Evolutionary conservation across 1,140 invertebrate genomes (phyloP), one percentile per base, ranked within the genome.

Genomic region (Capitella teleta): DNA sequence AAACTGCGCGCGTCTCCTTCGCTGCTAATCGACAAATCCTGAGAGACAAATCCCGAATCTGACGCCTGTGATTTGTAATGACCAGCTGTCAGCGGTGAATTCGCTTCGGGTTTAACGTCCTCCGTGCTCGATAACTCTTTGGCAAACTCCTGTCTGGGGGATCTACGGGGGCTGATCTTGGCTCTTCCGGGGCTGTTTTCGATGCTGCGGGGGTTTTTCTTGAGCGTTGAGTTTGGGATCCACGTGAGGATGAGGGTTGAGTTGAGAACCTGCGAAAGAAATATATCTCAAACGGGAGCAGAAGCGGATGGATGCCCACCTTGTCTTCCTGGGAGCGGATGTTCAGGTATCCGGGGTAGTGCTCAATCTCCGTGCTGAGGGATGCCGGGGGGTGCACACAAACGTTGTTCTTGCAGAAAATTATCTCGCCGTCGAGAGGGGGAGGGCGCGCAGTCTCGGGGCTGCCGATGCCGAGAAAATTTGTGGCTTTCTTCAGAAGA

Each of bases 351-450:
- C 91, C 90, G 3, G 89, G 89, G 71, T 90, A 84, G 62, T 94
- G 90, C 2, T 87, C 76, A 21, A 86, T 80, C 54, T 90, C 85
- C 26, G 81, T 79, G 16, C 85, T 75, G 10, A 85, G 77, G 16
- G 86, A 75, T 0, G 82, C 82, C 37, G 87, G 86, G 2, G 90
- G 88, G 77, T 96, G 91, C 21, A 96, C 89, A 72, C 91, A 96
- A 8, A 95, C 88, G 73, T 96, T 95, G 66, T 95, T 96, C 59
- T 81, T 81, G 55, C 67, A 67, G 53, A 67, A 70, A 28, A 73
- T 64, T 8, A 72, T 72, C 49, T 71, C 70, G 19, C 68, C 70
- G 59, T 72, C 68, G 10, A 72, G 56, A 3, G 67, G 66, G 10
- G 68, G 67, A 2, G 62, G 62, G 40, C 63, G 18, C 38, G n/a